These are phyloP conservation scores for Rhombomys opimus DNA, from an alignment of 2,113 vertebrate genomes.

Conservation along the genomic window DNA sequence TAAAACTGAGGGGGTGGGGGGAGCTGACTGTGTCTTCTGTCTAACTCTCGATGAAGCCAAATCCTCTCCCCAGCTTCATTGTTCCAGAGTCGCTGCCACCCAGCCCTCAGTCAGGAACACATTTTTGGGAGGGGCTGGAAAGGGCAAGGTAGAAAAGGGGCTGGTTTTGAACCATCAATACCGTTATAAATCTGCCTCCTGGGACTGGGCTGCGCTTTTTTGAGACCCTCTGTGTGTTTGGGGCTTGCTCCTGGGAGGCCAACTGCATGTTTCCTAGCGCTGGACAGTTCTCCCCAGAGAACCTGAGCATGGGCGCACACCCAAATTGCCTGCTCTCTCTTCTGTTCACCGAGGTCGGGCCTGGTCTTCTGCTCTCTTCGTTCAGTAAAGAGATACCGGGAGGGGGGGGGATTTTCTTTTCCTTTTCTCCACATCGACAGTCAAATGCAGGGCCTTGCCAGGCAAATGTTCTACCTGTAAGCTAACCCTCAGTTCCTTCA, in stretches of 20 bases:
- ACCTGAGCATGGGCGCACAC: neutral
- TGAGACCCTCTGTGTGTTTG: neutral
- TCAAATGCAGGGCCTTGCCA: neutral
- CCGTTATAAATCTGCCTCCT: slow-evolving; percentile 69
- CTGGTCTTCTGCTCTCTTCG: neutral
- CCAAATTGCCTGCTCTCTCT: neutral
- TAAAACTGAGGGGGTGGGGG: neutral
- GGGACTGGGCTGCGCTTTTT: slow-evolving; percentile 31
- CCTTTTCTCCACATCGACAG: neutral
- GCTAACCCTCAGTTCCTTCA: neutral
- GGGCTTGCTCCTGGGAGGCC: neutral
- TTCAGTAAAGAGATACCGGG: neutral
- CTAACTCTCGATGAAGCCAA: neutral
- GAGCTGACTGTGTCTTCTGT: neutral
- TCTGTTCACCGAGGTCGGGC: neutral
- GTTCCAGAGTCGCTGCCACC: neutral
- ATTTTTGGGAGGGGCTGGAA: neutral
- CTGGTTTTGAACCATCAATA: slow-evolving; percentile 68
- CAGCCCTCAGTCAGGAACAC: neutral
- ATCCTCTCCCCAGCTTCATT: neutral
- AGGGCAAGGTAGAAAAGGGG: slow-evolving; percentile 38
- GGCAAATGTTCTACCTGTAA: neutral
- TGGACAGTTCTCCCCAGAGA: slow-evolving; percentile 1
- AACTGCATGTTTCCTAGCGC: neutral
- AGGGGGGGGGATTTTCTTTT: neutral